Evolutionary conservation across 1,140 invertebrate species (phyloP), one percentile per base, ranked within the genome.

Genomic region (Asobara japonica): DNA sequence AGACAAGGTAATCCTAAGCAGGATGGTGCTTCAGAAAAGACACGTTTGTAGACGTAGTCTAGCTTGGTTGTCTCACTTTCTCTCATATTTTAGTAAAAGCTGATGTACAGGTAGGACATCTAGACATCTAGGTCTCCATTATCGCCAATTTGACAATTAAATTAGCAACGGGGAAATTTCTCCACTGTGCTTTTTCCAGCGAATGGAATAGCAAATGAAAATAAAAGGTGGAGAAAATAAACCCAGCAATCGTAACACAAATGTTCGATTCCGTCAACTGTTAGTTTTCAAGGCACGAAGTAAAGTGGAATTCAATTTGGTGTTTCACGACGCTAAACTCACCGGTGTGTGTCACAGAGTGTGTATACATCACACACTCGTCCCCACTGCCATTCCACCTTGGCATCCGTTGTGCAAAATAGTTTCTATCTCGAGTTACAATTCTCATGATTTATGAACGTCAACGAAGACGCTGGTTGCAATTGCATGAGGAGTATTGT

Each of bases 211-310:
- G 31, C 31, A 33, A 33, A 33, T 33, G 11, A 11, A 33, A 33
- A 33, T 33, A 33, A 33, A 33, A 33, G 11, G 31, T 45, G 7
- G 41, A 16, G 13, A 45, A 18, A 45, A 45, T 4, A 0, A 45
- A 7, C 13, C n/a, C 30, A 10, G 67, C 20, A 69, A 69, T 69
- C 31, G 51, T 16, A 69, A 62, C 51, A 62, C 67, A 69, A 60
- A 69, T 13, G 29, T 69, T 69, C 67, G 67, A 69, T 61, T 51
- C 18, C 67, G 56, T 69, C 67, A 69, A 69, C 67, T n/a, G 60
- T 69, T 69, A 33, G 67, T 69, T 69, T 69, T 69, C 51, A 8
- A 69, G 51, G 25, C 56, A 56, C 48, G 18, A 31, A 69, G 29
- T 38, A 5, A 33, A 61, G 31, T 69, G 20, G 30, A 69, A 69